Percentiles rank a stretch among this genome's conserved stretches.
phyloP scores from a whole-genome alignment of 2,113 vertebrate genomes.

The Eptatretus burgeri region DNA sequence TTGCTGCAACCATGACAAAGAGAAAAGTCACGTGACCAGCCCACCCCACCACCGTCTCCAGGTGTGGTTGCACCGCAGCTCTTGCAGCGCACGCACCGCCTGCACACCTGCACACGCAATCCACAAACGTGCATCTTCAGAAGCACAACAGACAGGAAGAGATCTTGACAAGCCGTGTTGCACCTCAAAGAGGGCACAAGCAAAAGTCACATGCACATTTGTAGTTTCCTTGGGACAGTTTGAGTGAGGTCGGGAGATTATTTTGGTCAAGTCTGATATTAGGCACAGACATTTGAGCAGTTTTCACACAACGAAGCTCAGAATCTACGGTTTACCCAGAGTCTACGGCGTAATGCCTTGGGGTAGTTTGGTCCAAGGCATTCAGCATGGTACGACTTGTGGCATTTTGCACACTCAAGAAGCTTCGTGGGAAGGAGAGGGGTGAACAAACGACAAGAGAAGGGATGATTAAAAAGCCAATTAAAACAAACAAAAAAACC shows the following conservation, averaged over 20 bases:
- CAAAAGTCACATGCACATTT: neutral
- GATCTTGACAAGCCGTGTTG: no score
- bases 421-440: conserved; percentile 25
- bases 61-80: conserved; percentile 87
- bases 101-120: conserved; percentile 43
- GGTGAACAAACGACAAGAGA: neutral
- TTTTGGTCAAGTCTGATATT: no score
- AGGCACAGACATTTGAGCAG: no score
- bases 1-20: conserved; percentile 97
- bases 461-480: neutral
- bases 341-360: conserved; percentile 23
- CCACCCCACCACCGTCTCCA: conserved; percentile 82
- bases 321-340: conserved; percentile 36
- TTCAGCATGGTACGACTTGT: conserved; percentile 98
- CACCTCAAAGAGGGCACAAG: conserved; percentile 4
- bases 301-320: no score
- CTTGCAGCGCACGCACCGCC: conserved; percentile 82
- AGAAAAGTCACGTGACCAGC: conserved; percentile 97
- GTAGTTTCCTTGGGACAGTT: no score
- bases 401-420: conserved; percentile 96
- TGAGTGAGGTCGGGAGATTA: no score
- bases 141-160: neutral
- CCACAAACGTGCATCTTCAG: neutral
- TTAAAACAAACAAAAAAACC: no score
- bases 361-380: conserved; percentile 98